Conservation (phyloP, 2,797 vertebrate genomes). For the Anguilla megastoma region DNA sequence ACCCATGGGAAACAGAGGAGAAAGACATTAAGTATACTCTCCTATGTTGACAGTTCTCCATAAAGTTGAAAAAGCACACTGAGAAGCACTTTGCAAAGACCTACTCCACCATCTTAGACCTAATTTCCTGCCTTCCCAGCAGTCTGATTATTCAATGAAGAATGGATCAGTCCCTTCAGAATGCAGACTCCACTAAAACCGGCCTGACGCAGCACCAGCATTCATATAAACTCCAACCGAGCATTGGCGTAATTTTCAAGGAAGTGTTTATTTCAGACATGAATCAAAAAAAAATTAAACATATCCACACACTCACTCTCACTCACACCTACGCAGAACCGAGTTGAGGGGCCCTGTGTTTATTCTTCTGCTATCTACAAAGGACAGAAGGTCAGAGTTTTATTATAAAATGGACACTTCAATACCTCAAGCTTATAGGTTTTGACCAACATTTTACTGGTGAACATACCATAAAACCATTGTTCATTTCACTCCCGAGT, state of each 20-base stretch:
- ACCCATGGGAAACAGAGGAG: background rate
- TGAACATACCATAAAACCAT: background rate
- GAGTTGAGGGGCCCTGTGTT: constrained; percentile 29
- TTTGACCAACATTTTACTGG: background rate
- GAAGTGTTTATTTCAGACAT: background rate
- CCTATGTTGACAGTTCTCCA: background rate
- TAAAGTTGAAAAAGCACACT: background rate
- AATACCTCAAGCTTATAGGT: background rate
- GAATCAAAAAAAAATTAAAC: background rate
- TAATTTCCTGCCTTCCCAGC: background rate
- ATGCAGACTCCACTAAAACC: background rate
- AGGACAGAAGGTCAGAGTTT: background rate
- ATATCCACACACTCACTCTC: constrained; percentile 13
- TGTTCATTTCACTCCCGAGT: background rate
- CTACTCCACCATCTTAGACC: background rate
- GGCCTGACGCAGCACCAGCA: background rate
- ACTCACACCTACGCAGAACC: constrained; percentile 42
- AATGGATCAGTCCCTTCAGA: background rate
- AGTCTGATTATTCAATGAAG: background rate
- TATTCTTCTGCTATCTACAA: background rate
- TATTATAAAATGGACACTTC: background rate
- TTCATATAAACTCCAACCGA: background rate
- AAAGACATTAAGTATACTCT: background rate
- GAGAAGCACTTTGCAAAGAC: background rate
- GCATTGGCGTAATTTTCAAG: background rate